Conservation (phyloP, 2,797 vertebrate species). For the Pelochelys cantorii region DNA sequence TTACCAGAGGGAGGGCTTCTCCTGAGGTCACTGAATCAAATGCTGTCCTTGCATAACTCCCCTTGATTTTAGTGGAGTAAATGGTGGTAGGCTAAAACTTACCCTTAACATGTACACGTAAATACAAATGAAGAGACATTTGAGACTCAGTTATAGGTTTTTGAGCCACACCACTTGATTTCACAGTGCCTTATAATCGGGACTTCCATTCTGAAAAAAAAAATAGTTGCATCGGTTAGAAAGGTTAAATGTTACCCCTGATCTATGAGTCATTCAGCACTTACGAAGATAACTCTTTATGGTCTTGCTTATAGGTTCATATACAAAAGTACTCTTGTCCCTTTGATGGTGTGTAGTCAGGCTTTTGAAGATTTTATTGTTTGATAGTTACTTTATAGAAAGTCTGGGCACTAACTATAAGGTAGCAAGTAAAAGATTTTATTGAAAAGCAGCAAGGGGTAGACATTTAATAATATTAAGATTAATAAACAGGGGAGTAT, state of each 20-base stretch:
- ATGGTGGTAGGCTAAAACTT: not conserved
- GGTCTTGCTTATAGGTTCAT: not conserved
- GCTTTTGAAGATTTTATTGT: conserved; percentile 11
- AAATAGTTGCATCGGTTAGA: conserved; percentile 22
- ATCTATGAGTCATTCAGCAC: conserved; percentile 20
- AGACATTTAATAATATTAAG: not conserved
- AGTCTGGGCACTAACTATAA: not conserved
- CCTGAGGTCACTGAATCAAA: not conserved
- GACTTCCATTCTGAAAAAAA: not conserved
- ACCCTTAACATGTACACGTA: not conserved
- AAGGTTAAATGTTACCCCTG: conserved; percentile 49
- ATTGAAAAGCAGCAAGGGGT: not conserved
- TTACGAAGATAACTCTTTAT: conserved; percentile 39
- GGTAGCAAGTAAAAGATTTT: conserved; percentile 31
- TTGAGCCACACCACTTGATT: not conserved
- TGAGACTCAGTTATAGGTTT: not conserved
- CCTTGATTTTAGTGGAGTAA: not conserved
- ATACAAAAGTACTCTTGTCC: not conserved
- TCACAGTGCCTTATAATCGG: not conserved
- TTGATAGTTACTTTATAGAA: conserved; percentile 15
- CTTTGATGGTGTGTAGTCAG: not conserved
- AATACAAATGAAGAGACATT: not conserved
- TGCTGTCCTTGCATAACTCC: not conserved
- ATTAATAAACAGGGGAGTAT: not conserved
- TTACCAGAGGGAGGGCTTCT: not conserved